Evolutionary conservation across 2,113 vertebrate species (phyloP).

Genomic region (Paradoxurus hermaphroditus): DNA sequence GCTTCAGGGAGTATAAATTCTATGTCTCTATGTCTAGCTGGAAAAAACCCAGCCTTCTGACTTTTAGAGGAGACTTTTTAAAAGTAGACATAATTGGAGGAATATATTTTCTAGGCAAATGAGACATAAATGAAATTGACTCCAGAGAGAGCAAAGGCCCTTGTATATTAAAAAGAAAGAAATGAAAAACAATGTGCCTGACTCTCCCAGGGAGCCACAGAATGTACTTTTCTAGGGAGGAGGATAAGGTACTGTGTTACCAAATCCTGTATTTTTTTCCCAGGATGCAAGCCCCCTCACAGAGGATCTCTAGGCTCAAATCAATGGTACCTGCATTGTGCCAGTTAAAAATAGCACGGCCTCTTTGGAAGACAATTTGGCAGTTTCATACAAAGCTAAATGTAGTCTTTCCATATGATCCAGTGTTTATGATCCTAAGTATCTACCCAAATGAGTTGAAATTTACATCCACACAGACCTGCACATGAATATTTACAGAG

Average conservation of each 20-base stretch:
- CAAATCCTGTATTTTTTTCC: background rate
- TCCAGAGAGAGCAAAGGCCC: background rate
- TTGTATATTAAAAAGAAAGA: background rate
- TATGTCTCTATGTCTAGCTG: background rate
- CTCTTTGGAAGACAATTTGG: background rate
- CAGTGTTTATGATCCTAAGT: background rate
- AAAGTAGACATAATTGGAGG: background rate
- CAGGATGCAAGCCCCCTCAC: background rate
- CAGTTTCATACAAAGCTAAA: background rate
- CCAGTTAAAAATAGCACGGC: background rate
- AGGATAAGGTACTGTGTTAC: background rate
- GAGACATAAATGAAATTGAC: background rate
- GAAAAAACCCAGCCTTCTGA: background rate
- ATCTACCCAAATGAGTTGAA: background rate
- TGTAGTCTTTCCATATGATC: background rate
- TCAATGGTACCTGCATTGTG: background rate
- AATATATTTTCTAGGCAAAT: conserved; percentile 14
- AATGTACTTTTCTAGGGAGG: background rate
- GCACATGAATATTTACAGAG: background rate
- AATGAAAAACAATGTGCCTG: background rate
- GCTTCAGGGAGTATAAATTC: background rate
- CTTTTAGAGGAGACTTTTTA: conserved; percentile 40
- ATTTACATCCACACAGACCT: background rate
- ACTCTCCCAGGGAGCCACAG: background rate
- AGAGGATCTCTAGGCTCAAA: background rate